Conservation (phyloP, 2,797 vertebrate genomes). For the Decapterus maruadsi region DNA sequence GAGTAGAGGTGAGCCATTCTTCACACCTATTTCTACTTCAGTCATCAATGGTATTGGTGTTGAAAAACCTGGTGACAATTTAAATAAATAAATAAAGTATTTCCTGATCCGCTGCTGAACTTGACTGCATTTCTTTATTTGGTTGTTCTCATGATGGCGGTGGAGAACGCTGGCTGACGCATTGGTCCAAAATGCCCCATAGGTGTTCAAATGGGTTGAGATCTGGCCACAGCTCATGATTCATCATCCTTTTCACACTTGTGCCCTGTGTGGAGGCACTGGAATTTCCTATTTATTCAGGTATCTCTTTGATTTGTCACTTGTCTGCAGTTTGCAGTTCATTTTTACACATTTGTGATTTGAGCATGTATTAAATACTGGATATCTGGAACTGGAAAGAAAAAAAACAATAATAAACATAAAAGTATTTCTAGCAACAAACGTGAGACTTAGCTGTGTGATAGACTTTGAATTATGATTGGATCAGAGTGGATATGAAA, state of each 20-base stretch:
- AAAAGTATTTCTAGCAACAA: conserved; percentile 49
- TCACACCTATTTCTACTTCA: conserved; percentile 14
- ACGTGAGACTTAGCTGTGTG: conserved; percentile 21
- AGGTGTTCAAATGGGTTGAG: no score
- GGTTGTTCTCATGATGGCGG: no score
- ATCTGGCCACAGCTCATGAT: no score
- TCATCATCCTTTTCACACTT: no score
- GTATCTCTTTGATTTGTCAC: no score
- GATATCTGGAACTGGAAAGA: conserved; percentile 14
- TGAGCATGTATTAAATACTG: conserved; percentile 20
- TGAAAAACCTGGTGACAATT: not conserved
- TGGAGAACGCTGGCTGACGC: no score
- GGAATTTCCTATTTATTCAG: no score
- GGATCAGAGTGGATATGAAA: conserved; percentile 77
- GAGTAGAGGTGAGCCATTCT: not conserved
- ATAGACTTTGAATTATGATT: conserved; percentile 74
- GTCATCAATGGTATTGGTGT: not conserved
- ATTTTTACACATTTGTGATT: conserved; percentile 1
- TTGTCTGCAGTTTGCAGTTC: not conserved
- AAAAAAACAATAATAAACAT: conserved; percentile 36
- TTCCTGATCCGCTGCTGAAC: no score
- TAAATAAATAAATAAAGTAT: no score
- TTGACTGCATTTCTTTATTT: no score
- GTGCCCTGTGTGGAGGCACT: no score
- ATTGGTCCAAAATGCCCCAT: no score